Percentiles rank a stretch among this genome's conserved stretches.
Evolutionary conservation across 2,113 vertebrate genomes (phyloP).

Genomic region (Petrocephalus microphthalmus): DNA sequence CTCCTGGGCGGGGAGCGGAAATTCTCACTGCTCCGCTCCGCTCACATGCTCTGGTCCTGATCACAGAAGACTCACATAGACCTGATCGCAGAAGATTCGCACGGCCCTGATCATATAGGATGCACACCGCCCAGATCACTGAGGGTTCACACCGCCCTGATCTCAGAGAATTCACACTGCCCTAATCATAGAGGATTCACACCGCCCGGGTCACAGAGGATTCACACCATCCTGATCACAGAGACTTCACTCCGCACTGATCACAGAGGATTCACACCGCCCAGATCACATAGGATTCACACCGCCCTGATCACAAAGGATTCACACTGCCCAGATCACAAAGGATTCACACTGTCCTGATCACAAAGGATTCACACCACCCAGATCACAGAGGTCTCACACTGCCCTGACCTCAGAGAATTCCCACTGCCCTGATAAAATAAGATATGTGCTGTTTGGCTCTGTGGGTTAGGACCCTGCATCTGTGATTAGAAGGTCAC

Average conservation of each 20-base stretch:
- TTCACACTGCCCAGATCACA: no score
- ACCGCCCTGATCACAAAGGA: no score
- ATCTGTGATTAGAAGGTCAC: not conserved
- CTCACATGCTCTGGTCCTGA: no score
- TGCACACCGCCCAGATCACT: no score
- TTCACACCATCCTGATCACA: not conserved
- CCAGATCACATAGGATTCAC: no score
- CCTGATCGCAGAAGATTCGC: not conserved
- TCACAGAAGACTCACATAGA: not conserved
- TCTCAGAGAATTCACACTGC: not conserved
- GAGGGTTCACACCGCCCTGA: not conserved
- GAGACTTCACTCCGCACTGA: not conserved
- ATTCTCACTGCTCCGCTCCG: no score
- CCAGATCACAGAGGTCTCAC: no score
- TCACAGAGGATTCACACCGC: not conserved
- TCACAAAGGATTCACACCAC: not conserved
- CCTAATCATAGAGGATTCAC: not conserved
- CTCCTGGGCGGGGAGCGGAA: no score
- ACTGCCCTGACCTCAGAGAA: not conserved
- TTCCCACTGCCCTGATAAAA: not conserved
- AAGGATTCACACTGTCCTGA: no score
- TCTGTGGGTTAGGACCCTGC: not conserved
- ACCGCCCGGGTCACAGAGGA: not conserved
- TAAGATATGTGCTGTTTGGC: no score
- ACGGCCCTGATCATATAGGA: not conserved